Percentiles rank a stretch among this genome's conserved stretches.
Conservation (phyloP, 2,113 vertebrate genomes). For the Raphicerus campestris region DNA sequence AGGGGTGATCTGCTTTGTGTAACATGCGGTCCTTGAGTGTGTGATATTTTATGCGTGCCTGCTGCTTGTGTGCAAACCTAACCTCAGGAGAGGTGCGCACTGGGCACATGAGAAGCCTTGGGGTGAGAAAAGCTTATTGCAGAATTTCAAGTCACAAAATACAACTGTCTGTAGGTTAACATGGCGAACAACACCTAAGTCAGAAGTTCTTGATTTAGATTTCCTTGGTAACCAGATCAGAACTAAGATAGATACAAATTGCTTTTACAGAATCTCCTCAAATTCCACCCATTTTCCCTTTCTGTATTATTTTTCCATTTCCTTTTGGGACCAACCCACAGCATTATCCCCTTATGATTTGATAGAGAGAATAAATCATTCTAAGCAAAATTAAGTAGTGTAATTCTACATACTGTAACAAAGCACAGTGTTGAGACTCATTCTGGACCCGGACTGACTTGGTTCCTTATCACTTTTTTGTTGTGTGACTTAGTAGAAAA, state of each 20-base stretch:
- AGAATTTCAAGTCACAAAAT: background rate
- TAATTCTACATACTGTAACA: conserved; percentile 5
- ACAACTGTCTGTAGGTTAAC: background rate
- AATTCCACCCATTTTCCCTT: conserved; percentile 38
- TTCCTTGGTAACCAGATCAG: conserved; percentile 22
- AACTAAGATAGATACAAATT: conserved; percentile 40
- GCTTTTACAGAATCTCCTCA: conserved; percentile 42
- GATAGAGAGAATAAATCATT: conserved; percentile 46
- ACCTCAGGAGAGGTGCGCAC: background rate
- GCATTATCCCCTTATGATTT: conserved; percentile 41
- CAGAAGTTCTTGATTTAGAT: background rate
- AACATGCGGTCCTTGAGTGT: background rate
- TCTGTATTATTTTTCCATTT: conserved; percentile 52
- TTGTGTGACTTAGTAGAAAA: background rate
- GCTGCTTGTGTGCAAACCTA: background rate
- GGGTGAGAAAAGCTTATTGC: background rate
- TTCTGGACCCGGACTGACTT: background rate
- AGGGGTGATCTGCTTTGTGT: background rate
- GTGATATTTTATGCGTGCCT: background rate
- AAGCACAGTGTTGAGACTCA: background rate
- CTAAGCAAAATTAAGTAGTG: conserved; percentile 38
- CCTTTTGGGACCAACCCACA: background rate
- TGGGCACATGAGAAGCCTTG: background rate
- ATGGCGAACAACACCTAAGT: background rate
- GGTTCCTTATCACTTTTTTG: background rate